A percentile compares a stretch with the other conserved stretches of the same genome.
Conservation (phyloP, 2,797 vertebrate species). For the Gambelia wislizenii region DNA sequence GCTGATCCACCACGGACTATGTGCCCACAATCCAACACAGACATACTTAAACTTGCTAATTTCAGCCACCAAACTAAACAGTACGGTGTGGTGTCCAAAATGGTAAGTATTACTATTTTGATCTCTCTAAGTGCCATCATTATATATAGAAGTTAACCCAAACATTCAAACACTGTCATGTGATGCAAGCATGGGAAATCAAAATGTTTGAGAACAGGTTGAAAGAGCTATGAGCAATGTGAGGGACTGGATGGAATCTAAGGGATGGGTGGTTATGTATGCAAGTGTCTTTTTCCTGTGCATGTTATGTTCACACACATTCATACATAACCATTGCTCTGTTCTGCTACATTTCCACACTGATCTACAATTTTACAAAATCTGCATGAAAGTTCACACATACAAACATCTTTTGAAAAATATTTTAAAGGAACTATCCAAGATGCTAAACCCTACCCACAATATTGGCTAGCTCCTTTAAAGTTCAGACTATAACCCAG, state of each 20-base stretch:
- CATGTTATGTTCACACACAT: background rate
- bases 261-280: too few relatives aligned
- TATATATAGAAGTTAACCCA: conserved; percentile 72
- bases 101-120: conserved; percentile 66
- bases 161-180: conserved; percentile 65
- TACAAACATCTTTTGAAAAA: background rate
- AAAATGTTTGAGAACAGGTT: conserved; percentile 53
- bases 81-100: conserved; percentile 35
- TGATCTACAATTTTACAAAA: background rate
- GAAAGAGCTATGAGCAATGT: background rate
- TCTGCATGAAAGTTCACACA: background rate
- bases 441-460: background rate
- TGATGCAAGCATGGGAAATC: conserved; percentile 54
- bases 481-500: too few relatives aligned
- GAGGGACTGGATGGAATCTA: background rate
- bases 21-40: too few relatives aligned
- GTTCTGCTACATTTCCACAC: background rate
- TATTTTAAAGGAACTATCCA: background rate
- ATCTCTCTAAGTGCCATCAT: conserved; percentile 70
- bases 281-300: background rate
- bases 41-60: too few relatives aligned
- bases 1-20: too few relatives aligned
- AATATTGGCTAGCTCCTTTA: too few relatives aligned
- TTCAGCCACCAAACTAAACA: background rate
- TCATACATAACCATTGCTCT: background rate